Base-by-base conservation (phyloP, 92 coral and sea anemone species). In the Porites rus region DNA sequence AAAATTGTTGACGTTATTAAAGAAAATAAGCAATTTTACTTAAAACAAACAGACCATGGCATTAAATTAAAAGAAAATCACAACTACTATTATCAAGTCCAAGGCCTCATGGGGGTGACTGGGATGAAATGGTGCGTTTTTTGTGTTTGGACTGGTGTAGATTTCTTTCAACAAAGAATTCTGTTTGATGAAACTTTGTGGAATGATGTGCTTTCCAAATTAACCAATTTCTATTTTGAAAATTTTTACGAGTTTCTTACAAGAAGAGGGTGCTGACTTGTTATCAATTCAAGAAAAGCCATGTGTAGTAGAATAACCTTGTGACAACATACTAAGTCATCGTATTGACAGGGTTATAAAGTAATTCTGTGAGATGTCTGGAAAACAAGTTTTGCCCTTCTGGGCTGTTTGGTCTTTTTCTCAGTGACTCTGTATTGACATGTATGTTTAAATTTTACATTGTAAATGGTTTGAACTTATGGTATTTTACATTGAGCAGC, bases 21-120 rank as follows among this genome's bases (percentile, higher is more conserved):
- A 83, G 80, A 83, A 73, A 83, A 83, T 73, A 73, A 83, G 74
- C 65, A 83, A 46, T 83, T 83, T 73, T 73, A 61, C 72, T 63
- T 74, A 83, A 72, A 72, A 16, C 58, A 72, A 74, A 72, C 80
- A 73, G 80, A 72, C 22, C 59, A 1, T 56, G 79, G 60, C 19
- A 71, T 70, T 82, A 71, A 69, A 60, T 54, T 71, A 71, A 82
- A 82, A 71, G 78, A 82, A 72, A 69, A 71, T 71, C 71, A 21
- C 58, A 82, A 71, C 14, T 69, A 82, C 10, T 75, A 25, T 21
- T 68, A 69, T 70, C 77, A 68, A 59, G 86, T 69, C 79, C 67
- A 71, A 60, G 86, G 86, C 72, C 71, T 82, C 5, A 82, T 82
- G 86, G 69, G 79, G 1, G 19, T 82, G 18, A 64, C 72, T 38